Evolutionary conservation across 2,888 invertebrate species (phyloP).

Genomic region (Coelopa pilipes): DNA sequence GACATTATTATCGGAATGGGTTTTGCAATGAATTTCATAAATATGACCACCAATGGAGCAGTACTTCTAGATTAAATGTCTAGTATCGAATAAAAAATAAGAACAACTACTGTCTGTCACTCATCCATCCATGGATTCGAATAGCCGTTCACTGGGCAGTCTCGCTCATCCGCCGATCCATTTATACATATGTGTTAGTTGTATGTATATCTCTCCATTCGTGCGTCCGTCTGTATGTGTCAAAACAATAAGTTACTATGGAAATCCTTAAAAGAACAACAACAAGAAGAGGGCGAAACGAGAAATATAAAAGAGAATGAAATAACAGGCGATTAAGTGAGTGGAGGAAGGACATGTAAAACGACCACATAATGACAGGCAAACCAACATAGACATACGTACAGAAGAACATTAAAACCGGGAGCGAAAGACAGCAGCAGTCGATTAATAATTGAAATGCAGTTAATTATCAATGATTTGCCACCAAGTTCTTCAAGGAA

Average conservation of each 20-base stretch:
- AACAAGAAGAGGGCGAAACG: neutral
- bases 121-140: neutral
- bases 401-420: constrained; percentile 2
- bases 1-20: neutral
- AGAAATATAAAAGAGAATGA: neutral
- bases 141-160: neutral
- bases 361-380: constrained; percentile 31
- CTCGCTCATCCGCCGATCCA: neutral
- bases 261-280: constrained; percentile 22
- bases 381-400: constrained; percentile 1
- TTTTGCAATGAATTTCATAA: neutral
- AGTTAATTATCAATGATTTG: constrained; percentile 48
- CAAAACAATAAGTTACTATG: constrained; percentile 37
- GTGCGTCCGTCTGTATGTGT: constrained; percentile 14
- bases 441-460: constrained; percentile 48
- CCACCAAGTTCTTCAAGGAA: constrained; percentile 6
- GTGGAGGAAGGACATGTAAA: constrained; percentile 32
- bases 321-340: constrained; percentile 25
- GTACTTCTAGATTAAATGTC: neutral
- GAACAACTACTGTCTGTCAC: neutral
- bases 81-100: neutral
- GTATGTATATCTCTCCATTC: neutral
- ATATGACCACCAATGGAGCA: neutral
- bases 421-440: neutral
- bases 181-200: neutral